phyloP scores from a whole-genome alignment of 2,113 vertebrate species.

The Neogale vison region DNA sequence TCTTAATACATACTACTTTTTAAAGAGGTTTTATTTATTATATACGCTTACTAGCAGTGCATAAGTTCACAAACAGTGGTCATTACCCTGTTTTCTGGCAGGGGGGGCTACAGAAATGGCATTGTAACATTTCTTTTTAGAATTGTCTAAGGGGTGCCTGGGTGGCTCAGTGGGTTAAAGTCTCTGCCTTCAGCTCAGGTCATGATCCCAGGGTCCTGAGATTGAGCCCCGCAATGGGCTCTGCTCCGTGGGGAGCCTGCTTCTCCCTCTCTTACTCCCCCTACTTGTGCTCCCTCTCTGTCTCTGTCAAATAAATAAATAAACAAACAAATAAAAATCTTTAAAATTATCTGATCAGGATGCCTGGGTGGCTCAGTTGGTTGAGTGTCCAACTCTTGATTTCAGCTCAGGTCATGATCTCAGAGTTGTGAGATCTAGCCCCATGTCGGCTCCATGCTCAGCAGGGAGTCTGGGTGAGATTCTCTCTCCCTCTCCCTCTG shows the following conservation, averaged over 20 bases:
- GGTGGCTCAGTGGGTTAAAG: background rate
- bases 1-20: background rate
- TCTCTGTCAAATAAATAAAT: too few species aligned
- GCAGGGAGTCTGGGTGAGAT: background rate
- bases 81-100: background rate
- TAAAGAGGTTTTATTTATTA: conserved; percentile 19
- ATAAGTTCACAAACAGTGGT: conserved; percentile 32
- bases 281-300: too few species aligned
- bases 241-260: too few species aligned
- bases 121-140: background rate
- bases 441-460: background rate
- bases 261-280: too few species aligned
- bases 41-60: background rate
- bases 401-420: background rate
- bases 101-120: background rate
- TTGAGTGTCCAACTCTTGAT: background rate
- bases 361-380: background rate
- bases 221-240: too few species aligned
- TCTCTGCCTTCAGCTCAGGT: too few species aligned
- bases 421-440: background rate
- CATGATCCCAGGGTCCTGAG: too few species aligned
- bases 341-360: background rate
- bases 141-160: background rate
- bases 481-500: background rate
- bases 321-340: too few species aligned